phyloP scores from a whole-genome alignment of 2,797 vertebrate genomes.

The Sebastes miniatus region DNA sequence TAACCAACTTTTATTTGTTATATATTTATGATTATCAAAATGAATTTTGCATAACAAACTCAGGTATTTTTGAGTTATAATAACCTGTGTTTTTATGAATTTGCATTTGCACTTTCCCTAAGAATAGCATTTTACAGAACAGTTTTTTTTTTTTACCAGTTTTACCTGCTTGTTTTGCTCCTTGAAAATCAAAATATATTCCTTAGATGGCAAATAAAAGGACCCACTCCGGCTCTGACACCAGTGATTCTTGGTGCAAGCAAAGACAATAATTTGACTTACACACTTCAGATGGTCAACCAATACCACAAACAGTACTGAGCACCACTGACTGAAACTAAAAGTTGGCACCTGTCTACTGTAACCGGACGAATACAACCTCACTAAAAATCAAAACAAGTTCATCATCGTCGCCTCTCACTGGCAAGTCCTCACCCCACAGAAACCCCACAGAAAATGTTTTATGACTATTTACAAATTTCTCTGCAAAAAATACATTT shows the following conservation, averaged over 20 bases:
- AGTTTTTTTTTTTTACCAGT: neutral
- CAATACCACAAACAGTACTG: slow-evolving; percentile 60
- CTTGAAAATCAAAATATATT: neutral
- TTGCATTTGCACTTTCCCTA: neutral
- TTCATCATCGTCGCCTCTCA: slow-evolving; percentile 77
- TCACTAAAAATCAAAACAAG: slow-evolving; percentile 65
- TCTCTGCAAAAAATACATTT: slow-evolving; percentile 81
- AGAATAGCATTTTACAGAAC: neutral
- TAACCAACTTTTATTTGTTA: neutral
- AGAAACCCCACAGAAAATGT: slow-evolving; percentile 57
- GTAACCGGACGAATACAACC: slow-evolving; percentile 58
- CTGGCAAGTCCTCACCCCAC: slow-evolving; percentile 77
- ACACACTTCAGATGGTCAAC: slow-evolving; percentile 48
- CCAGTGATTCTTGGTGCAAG: slow-evolving; percentile 28
- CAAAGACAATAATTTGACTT: slow-evolving; percentile 39
- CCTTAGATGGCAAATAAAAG: neutral
- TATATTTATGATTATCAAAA: neutral
- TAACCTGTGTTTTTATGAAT: neutral
- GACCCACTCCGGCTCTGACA: slow-evolving; percentile 17
- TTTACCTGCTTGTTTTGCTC: neutral
- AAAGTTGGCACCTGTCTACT: slow-evolving; percentile 69
- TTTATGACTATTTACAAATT: slow-evolving; percentile 84
- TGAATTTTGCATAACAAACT: neutral
- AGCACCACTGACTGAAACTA: slow-evolving; percentile 64
- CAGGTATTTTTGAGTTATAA: neutral